These are phyloP conservation scores for Poeciliopsis infans DNA, from an alignment of 2,797 vertebrate genomes.

Conservation along the genomic window DNA sequence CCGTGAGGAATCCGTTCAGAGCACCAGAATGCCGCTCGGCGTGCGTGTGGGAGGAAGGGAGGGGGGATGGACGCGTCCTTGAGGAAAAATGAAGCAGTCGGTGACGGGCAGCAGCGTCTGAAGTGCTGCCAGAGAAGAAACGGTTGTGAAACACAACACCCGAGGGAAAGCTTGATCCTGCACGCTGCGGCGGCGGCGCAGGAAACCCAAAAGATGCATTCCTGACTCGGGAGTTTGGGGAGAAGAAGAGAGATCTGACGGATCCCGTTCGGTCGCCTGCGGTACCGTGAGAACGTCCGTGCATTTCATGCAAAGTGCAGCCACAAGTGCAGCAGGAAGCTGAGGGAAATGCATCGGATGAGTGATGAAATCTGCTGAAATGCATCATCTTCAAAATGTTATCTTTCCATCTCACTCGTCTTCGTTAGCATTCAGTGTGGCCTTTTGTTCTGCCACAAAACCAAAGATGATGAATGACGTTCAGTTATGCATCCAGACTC, in stretches of 20 bases:
- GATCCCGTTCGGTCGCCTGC: neutral
- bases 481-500: neutral
- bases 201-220: neutral
- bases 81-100: conserved; percentile 53
- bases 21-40: conserved; percentile 22
- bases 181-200: conserved; percentile 13
- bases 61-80: conserved; percentile 53
- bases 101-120: conserved; percentile 51
- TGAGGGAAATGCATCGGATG: conserved; percentile 5
- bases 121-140: conserved; percentile 67
- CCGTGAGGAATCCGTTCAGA: conserved; percentile 9
- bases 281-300: fast-evolving
- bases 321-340: conserved; percentile 3
- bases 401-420: conserved; percentile 12
- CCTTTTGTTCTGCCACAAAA: conserved; percentile 1
- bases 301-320: conserved; percentile 9
- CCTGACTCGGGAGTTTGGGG: neutral
- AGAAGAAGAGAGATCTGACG: neutral
- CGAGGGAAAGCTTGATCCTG: conserved; percentile 41
- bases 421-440: conserved; percentile 2
- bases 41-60: conserved; percentile 17
- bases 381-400: conserved; percentile 19
- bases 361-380: conserved; percentile 56
- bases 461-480: conserved; percentile 1
- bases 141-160: conserved; percentile 49